These are phyloP conservation scores for Thelaira solivaga DNA, from an alignment of 2,888 invertebrate species.

Conservation along the genomic window DNA sequence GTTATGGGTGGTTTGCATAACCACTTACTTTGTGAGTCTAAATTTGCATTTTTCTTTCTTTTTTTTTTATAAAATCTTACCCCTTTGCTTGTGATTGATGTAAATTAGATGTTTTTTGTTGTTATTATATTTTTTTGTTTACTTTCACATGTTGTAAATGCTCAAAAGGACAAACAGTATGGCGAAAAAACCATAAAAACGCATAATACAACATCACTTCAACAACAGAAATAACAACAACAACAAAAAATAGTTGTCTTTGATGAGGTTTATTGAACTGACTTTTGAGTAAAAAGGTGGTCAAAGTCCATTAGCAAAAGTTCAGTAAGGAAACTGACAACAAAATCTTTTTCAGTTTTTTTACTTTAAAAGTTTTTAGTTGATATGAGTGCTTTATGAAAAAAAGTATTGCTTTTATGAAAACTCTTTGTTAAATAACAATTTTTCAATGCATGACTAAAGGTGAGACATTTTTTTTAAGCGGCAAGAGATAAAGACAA, in stretches of 20 bases:
- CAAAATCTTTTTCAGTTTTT: background rate
- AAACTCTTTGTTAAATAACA: background rate
- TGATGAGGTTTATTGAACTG: conserved; percentile 58
- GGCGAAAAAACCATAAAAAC: background rate
- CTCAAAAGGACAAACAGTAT: conserved; percentile 2
- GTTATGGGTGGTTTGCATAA: background rate
- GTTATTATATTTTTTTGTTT: conserved; percentile 20
- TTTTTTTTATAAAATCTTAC: background rate
- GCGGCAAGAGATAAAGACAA: no score
- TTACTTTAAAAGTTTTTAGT: background rate
- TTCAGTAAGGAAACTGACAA: background rate
- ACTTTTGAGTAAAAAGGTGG: conserved; percentile 43
- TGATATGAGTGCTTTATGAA: background rate
- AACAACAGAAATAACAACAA: background rate
- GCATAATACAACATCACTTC: background rate
- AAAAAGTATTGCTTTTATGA: background rate
- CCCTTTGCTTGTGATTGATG: conserved; percentile 49
- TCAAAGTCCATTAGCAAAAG: conserved; percentile 44
- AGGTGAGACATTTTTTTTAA: no score
- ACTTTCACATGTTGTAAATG: conserved; percentile 22
- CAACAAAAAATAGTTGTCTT: conserved; percentile 18
- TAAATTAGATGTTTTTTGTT: conserved; percentile 40
- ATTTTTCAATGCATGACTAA: no score
- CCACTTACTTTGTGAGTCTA: background rate
- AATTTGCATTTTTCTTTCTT: conserved; percentile 10